Conservation (phyloP, 2,113 vertebrate genomes). For the Panthera tigris region DNA sequence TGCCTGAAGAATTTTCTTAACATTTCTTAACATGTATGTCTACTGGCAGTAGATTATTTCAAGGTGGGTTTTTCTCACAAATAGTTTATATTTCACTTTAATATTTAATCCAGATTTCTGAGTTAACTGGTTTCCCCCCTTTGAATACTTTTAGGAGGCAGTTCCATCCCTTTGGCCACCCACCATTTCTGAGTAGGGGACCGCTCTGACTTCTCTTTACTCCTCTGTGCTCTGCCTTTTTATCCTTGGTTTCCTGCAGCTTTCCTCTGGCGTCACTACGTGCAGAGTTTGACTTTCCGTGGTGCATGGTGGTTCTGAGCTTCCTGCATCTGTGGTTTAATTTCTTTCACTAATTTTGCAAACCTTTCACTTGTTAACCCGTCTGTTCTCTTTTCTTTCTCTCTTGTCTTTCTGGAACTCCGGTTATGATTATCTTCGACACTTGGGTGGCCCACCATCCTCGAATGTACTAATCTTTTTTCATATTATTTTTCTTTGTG, state of each 20-base stretch:
- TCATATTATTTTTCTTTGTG: background rate
- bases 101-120: background rate
- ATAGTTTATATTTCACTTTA: too few species aligned
- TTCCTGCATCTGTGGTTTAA: background rate
- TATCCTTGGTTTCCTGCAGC: background rate
- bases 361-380: background rate
- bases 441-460: background rate
- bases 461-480: background rate
- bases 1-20: background rate
- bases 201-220: background rate
- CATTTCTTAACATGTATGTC: background rate
- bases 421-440: background rate
- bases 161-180: too few species aligned
- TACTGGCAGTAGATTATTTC: background rate
- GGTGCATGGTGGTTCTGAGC: background rate
- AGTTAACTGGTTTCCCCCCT: background rate
- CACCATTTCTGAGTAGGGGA: rapidly evolving
- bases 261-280: background rate
- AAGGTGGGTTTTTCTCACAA: background rate
- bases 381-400: background rate
- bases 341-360: background rate
- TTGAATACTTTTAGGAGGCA: too few species aligned
- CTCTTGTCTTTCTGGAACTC: background rate
- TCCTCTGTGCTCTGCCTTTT: too few species aligned
- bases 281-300: background rate